Percentiles rank a stretch among this genome's conserved stretches.
Evolutionary conservation across 2,797 vertebrate genomes (phyloP).

Genomic region (Alcedo quadribrachys): DNA sequence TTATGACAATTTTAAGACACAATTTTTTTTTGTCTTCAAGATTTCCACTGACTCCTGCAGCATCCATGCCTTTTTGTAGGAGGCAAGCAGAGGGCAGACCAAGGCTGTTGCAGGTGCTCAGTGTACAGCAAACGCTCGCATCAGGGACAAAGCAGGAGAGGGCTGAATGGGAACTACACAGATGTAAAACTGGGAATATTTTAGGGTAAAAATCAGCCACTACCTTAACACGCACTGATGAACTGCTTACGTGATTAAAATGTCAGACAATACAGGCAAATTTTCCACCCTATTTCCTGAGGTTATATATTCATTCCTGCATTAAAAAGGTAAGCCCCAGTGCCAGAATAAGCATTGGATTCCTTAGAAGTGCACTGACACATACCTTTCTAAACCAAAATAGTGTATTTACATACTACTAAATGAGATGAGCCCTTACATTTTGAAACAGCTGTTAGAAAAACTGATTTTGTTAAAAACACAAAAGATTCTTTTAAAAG

Average conservation of each 20-base stretch:
- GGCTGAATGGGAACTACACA: not conserved
- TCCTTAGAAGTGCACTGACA: not conserved
- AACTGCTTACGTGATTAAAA: slow-evolving; percentile 57
- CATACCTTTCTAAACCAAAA: not conserved
- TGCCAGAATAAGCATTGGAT: not conserved
- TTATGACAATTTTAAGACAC: not conserved
- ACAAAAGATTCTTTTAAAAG: not conserved
- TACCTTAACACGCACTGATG: slow-evolving; percentile 36
- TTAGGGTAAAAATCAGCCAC: slow-evolving; percentile 39
- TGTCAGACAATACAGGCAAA: slow-evolving; percentile 45
- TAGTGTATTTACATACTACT: not conserved
- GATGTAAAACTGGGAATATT: not conserved
- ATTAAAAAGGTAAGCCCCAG: slow-evolving; percentile 46
- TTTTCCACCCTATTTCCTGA: slow-evolving; percentile 77
- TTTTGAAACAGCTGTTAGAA: not conserved
- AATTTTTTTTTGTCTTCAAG: not conserved
- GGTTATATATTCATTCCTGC: slow-evolving; percentile 7
- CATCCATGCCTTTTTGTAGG: not conserved
- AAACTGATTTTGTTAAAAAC: not conserved
- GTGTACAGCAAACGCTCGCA: not conserved
- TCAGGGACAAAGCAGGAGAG: not conserved
- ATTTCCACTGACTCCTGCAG: not conserved
- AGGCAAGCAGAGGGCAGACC: not conserved
- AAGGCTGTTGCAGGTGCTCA: not conserved
- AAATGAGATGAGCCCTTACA: not conserved